Conservation (phyloP, 2,113 vertebrate genomes). For the Epinephelus fuscoguttatus region DNA sequence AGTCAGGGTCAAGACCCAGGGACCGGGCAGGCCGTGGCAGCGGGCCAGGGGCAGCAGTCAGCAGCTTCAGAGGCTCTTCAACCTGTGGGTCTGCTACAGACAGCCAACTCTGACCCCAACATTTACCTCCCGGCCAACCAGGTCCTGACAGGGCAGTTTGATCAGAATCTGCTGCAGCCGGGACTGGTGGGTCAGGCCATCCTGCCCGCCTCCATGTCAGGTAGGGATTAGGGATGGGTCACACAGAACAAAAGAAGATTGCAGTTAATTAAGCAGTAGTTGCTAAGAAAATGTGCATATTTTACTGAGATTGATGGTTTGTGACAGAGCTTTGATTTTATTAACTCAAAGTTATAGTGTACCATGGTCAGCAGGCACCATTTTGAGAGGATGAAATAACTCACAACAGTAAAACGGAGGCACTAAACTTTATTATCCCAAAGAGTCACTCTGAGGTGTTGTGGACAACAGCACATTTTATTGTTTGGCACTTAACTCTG, state of each 20-base stretch:
- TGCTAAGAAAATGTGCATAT: too few species aligned
- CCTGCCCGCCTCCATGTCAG: conserved; percentile 95
- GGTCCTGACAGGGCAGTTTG: conserved; percentile 91
- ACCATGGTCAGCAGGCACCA: background rate
- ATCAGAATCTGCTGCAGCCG: conserved; percentile 91
- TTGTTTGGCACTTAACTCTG: background rate
- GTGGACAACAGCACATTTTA: conserved; percentile 8
- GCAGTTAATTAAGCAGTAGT: background rate
- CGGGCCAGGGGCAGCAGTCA: conserved; percentile 83
- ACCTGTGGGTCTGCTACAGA: conserved; percentile 86
- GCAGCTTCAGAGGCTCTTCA: conserved; percentile 84
- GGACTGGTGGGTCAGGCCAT: conserved; percentile 95
- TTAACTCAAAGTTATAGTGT: background rate
- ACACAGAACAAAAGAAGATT: background rate
- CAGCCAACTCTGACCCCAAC: conserved; percentile 85
- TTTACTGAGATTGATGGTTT: background rate
- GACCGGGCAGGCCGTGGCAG: conserved; percentile 84
- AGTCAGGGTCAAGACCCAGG: conserved; percentile 51
- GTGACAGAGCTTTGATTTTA: background rate
- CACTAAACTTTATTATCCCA: background rate
- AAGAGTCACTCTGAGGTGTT: background rate
- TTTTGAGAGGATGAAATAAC: background rate
- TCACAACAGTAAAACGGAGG: background rate
- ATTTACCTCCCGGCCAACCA: conserved; percentile 95
- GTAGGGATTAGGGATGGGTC: conserved; percentile 76